Evolutionary conservation across 2,888 invertebrate species (phyloP).

Genomic region (Callyntrura sp.): DNA sequence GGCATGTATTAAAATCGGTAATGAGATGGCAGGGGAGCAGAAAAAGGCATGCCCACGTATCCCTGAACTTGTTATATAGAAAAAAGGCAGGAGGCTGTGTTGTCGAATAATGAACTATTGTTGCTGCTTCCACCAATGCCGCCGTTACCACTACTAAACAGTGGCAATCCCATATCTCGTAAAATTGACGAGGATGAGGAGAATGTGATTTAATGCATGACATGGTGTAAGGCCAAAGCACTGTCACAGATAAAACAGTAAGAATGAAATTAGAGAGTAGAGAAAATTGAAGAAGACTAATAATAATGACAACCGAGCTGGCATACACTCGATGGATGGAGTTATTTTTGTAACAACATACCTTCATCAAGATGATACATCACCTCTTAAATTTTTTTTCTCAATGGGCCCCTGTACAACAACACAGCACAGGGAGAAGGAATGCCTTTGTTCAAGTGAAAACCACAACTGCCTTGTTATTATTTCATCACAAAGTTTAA

Average conservation of each 20-base stretch:
- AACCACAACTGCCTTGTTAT: slow-evolving; percentile 40
- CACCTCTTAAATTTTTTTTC: slow-evolving; percentile 15
- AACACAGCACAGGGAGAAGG: neutral
- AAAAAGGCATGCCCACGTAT: neutral
- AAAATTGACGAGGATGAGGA: neutral
- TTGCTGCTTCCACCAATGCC: neutral
- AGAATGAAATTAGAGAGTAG: neutral
- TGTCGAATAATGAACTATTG: slow-evolving; percentile 39
- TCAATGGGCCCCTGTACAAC: neutral
- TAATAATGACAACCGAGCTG: slow-evolving; percentile 1
- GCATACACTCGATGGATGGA: neutral
- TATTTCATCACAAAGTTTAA: slow-evolving; percentile 37
- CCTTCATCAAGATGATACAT: slow-evolving; percentile 19
- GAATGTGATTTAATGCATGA: slow-evolving; percentile 15
- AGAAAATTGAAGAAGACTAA: slow-evolving; percentile 6
- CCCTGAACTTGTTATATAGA: slow-evolving; percentile 32
- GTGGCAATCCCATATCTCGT: slow-evolving; percentile 2
- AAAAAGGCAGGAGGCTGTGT: slow-evolving; percentile 28
- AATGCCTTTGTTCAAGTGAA: slow-evolving; percentile 9
- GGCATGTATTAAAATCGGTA: slow-evolving; percentile 30
- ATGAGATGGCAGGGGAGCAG: slow-evolving; percentile 42
- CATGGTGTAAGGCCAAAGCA: neutral
- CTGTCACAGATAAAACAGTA: slow-evolving; percentile 17
- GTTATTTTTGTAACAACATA: neutral
- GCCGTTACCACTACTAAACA: neutral